Percentiles rank a stretch among this genome's conserved stretches.
phyloP scores from a whole-genome alignment of 2,797 vertebrate genomes.

The Sylvilagus floridanus region DNA sequence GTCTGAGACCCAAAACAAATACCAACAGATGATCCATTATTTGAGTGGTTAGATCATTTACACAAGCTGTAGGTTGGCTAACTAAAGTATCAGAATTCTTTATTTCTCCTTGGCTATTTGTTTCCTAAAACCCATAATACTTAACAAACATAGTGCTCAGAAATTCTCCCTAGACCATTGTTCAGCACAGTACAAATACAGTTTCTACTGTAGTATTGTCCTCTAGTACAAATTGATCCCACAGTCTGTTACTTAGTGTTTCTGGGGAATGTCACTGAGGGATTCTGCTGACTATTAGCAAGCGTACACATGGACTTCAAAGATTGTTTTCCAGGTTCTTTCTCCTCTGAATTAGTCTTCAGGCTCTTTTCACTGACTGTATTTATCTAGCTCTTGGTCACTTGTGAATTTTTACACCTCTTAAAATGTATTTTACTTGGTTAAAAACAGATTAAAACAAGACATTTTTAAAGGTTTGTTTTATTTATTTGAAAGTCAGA shows the following conservation, averaged over 20 bases:
- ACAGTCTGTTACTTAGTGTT: background rate
- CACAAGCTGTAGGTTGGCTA: background rate
- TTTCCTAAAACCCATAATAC: conserved; percentile 46
- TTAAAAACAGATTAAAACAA: too few species aligned
- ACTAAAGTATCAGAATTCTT: conserved; percentile 31
- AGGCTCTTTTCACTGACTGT: background rate
- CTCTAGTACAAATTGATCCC: background rate
- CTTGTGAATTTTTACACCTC: conserved; percentile 44
- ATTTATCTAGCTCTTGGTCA: background rate
- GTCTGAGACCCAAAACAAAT: conserved; percentile 36
- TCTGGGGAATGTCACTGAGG: background rate
- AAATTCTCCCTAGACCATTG: conserved; percentile 19
- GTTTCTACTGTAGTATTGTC: conserved; percentile 1
- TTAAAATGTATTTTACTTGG: background rate
- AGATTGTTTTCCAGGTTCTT: conserved; percentile 2
- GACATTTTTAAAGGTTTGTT: too few species aligned
- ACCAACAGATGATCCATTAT: background rate
- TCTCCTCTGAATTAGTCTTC: background rate
- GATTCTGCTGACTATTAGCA: conserved; percentile 14
- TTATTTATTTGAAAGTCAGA: too few species aligned
- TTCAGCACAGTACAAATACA: conserved; percentile 8
- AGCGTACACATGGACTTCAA: background rate
- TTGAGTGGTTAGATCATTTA: conserved; percentile 19
- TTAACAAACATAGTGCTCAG: conserved; percentile 3
- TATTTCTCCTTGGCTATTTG: conserved; percentile 26